Conservation (phyloP, 2,888 invertebrate species). For the Drosophila rellima region DNA sequence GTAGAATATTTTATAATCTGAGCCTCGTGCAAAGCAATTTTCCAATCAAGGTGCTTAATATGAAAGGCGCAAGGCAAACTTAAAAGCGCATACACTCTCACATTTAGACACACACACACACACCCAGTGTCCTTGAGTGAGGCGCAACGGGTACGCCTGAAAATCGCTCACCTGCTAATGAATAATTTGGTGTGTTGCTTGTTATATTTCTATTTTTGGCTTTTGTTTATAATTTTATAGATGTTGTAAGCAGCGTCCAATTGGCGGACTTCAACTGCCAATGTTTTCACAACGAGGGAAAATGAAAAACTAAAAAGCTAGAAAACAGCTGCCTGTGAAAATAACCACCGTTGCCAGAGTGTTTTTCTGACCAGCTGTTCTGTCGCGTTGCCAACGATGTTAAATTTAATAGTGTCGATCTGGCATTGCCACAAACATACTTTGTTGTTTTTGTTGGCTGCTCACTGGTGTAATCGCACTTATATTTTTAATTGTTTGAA, state of each 20-base stretch:
- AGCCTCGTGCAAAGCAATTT: conserved; percentile 39
- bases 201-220: conserved; percentile 71
- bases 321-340: conserved; percentile 62
- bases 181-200: conserved; percentile 50
- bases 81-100: conserved; percentile 17
- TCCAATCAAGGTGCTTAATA: conserved; percentile 44
- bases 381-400: conserved; percentile 54
- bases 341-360: conserved; percentile 36
- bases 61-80: conserved; percentile 48
- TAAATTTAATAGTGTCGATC: conserved; percentile 20
- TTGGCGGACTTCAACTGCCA: conserved; percentile 15
- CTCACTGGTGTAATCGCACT: conserved; percentile 8
- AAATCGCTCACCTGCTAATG: conserved; percentile 72
- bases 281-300: conserved; percentile 61
- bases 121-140: conserved; percentile 64
- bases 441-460: conserved; percentile 55
- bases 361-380: conserved; percentile 47
- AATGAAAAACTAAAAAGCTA: conserved; percentile 70
- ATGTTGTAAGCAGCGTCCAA: conserved; percentile 21
- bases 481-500: conserved; percentile 26
- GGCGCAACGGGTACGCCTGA: conserved; percentile 21
- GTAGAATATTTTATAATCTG: conserved; percentile 46
- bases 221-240: conserved; percentile 69
- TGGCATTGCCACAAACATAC: conserved; percentile 26
- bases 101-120: conserved; percentile 9